Conservation (phyloP, 2,888 invertebrate genomes). For the Fissipunctia ypsillon region DNA sequence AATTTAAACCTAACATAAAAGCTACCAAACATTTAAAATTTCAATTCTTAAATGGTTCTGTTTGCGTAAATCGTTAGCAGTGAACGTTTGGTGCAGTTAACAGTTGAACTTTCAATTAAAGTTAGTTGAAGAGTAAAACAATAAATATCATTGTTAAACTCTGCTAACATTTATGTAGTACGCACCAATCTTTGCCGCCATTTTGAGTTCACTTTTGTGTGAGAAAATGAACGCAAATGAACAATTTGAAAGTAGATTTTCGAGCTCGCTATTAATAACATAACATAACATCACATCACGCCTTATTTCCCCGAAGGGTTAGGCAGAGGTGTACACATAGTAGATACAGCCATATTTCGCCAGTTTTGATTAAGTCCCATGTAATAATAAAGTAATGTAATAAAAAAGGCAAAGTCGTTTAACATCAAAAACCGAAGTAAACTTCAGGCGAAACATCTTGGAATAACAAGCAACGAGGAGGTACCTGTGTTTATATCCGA, state of each 20-base stretch:
- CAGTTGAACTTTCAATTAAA: constrained; percentile 49
- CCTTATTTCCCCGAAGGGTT: too few relatives aligned
- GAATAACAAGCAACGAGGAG: too few relatives aligned
- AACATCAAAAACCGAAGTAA: too few relatives aligned
- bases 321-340: too few relatives aligned
- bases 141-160: constrained; percentile 45
- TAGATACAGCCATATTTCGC: too few relatives aligned
- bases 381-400: too few relatives aligned
- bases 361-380: too few relatives aligned
- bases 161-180: constrained; percentile 5
- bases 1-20: constrained; percentile 10
- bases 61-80: constrained; percentile 38
- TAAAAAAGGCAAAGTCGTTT: too few relatives aligned
- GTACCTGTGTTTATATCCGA: too few relatives aligned
- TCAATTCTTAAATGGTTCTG: constrained; percentile 4
- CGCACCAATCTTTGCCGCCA: constrained; percentile 1
- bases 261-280: too few relatives aligned
- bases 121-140: constrained; percentile 37
- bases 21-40: constrained; percentile 4
- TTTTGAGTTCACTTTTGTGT: constrained; percentile 5
- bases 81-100: constrained; percentile 15
- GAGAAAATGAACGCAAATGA: not conserved
- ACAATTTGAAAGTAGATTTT: not conserved
- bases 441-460: too few relatives aligned
- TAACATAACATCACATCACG: too few relatives aligned